Evolutionary conservation across 1,140 invertebrate species (phyloP), one percentile per base, ranked within the genome.

Genomic region (Hyles euphorbiae): DNA sequence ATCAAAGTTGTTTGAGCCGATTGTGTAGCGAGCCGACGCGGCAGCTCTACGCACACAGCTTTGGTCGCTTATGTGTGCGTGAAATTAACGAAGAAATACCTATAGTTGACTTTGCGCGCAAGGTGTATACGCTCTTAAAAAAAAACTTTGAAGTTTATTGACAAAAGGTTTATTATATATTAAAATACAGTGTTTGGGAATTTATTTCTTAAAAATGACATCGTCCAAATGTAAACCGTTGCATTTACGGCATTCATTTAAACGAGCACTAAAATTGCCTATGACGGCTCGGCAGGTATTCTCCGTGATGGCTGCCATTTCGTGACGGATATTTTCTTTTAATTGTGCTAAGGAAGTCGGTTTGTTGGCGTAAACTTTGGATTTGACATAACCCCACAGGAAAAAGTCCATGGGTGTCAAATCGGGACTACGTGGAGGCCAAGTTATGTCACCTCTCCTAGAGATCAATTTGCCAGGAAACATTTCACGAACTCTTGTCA

Each of bases 401-500:
- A 81, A 85, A 76, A 74, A 89, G 63, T 88, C 82, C 43, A 78
- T 60, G 40, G 72, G 80, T 7, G 67, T 83, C 47, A 89, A 73
- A 76, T 89, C 84, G 48, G 77, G 75, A 49, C 75, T 85, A 49
- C 83, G 63, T 59, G 83, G 70, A 46, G 82, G 79, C 88, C 86
- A 90, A 61, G 34, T 57, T 50, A 58, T 64, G 57, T 56, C 54
- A 56, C 58, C 58, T 63, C 45, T 50, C 36, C 12, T 58, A 6
- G 56, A 56, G 54, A 56, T 47, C 54, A 56, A 48, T 48, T 48
- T 48, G 46, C 46, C 46, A 48, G 46, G 46, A 22, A 48, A 48
- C 48, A 57, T 49, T 57, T 53, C 50, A 57, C 54, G 48, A 9
- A 59, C 47, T 45, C 10, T 12, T 45, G 43, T 1, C 43, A 32